Percentiles rank a stretch among this genome's conserved stretches.
These are phyloP conservation scores for Zosterops japonicus DNA, from an alignment of 2,113 vertebrate species.

Conservation along the genomic window DNA sequence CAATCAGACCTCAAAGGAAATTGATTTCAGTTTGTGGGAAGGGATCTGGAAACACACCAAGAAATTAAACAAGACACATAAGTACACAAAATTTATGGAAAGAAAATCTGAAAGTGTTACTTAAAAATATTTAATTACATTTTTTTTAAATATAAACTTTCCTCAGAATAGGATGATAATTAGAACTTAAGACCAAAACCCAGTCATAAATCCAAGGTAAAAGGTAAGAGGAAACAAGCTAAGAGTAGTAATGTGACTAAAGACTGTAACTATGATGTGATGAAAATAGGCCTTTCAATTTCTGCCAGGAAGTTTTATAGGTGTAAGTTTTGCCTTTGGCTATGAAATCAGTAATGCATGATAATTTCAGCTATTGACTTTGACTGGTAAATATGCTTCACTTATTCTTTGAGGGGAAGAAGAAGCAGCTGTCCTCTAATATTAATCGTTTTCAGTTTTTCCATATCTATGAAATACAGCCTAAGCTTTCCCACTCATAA, in stretches of 20 bases:
- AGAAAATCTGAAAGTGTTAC: neutral
- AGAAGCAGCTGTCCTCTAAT: neutral
- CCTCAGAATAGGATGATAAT: neutral
- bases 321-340: neutral
- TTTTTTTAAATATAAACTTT: neutral
- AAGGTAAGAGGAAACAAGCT: neutral
- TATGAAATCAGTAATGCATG: neutral
- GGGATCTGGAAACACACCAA: neutral
- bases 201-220: neutral
- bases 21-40: neutral
- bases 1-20: neutral
- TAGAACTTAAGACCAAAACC: neutral
- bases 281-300: neutral
- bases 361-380: constrained; percentile 22
- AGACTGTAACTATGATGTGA: neutral
- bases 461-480: neutral
- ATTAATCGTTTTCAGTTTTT: neutral
- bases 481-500: neutral
- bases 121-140: neutral
- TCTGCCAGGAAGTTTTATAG: neutral
- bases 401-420: neutral
- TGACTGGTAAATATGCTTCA: constrained; percentile 12
- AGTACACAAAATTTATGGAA: neutral
- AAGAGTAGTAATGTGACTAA: neutral
- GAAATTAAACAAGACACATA: neutral